Evolutionary conservation across 23 tunicate genomes (phyloP).

Genomic region (Halocynthia aurantium): DNA sequence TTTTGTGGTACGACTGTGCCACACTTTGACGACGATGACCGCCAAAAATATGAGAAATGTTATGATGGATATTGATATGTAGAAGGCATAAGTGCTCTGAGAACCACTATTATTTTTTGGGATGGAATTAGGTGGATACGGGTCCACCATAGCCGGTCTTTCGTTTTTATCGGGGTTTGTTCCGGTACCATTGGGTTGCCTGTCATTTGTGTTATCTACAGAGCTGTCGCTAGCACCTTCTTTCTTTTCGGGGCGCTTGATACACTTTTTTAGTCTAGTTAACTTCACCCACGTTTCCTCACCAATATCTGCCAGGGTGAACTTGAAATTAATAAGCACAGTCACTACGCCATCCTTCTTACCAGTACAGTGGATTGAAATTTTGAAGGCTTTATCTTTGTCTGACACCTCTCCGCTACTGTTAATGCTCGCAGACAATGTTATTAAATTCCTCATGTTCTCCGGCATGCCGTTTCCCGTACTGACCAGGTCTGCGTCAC

Average conservation of each 20-base stretch:
- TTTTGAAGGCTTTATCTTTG: slow-evolving; percentile 11
- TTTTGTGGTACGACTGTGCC: slow-evolving; percentile 58
- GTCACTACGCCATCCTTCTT: slow-evolving; percentile 33
- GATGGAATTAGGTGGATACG: background rate
- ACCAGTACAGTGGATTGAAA: slow-evolving; percentile 47
- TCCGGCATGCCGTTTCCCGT: background rate
- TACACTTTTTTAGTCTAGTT: slow-evolving; percentile 56
- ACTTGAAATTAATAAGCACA: slow-evolving; percentile 20
- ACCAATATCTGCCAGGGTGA: slow-evolving; percentile 7
- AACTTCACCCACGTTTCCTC: slow-evolving; percentile 13
- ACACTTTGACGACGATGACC: slow-evolving; percentile 29
- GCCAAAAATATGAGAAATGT: slow-evolving; percentile 35
- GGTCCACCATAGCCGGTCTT: background rate
- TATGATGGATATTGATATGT: slow-evolving; percentile 66
- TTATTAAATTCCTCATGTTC: background rate
- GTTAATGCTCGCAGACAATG: background rate
- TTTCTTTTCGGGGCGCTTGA: slow-evolving; percentile 16
- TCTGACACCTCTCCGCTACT: slow-evolving; percentile 37
- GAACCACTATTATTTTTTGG: slow-evolving; percentile 7
- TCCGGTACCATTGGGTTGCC: background rate
- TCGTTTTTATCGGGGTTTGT: background rate
- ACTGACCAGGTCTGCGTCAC: background rate
- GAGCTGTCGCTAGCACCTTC: background rate
- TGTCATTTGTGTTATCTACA: background rate
- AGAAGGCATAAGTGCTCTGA: slow-evolving; percentile 70